A percentile compares a stretch with the other conserved stretches of the same genome.
Conservation (phyloP, 2,113 vertebrate genomes). For the Nothocercus nigrocapillus region DNA sequence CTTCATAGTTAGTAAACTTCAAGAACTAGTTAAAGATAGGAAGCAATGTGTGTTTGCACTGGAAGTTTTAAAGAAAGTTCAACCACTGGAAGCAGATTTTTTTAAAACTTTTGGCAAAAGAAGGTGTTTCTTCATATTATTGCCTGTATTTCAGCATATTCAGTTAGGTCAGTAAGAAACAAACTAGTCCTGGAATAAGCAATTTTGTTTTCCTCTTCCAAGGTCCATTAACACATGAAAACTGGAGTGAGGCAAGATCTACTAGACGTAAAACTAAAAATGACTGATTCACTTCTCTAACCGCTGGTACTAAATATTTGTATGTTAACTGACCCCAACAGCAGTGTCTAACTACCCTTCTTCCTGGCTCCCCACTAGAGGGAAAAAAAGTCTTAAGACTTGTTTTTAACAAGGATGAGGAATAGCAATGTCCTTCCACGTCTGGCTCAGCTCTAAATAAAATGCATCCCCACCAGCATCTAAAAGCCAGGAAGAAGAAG, state of each 20-base stretch:
- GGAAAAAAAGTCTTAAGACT: fast-evolving
- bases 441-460: not conserved
- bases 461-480: not conserved
- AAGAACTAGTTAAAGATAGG: not conserved
- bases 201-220: not conserved
- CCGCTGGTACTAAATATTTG: not conserved
- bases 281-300: not conserved
- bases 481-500: not conserved
- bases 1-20: not conserved
- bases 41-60: not conserved
- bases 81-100: not conserved
- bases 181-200: not conserved
- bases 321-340: not conserved
- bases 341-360: not conserved
- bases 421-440: not conserved
- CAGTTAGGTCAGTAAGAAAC: not conserved
- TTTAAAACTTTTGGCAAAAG: not conserved
- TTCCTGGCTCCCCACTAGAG: not conserved
- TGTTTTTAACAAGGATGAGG: not conserved
- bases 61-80: not conserved
- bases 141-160: not conserved
- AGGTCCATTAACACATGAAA: not conserved
- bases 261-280: not conserved
- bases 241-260: not conserved
- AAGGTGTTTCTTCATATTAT: not conserved